Evolutionary conservation across 2,888 invertebrate genomes (phyloP).

Genomic region (Drosophila meridiana): DNA sequence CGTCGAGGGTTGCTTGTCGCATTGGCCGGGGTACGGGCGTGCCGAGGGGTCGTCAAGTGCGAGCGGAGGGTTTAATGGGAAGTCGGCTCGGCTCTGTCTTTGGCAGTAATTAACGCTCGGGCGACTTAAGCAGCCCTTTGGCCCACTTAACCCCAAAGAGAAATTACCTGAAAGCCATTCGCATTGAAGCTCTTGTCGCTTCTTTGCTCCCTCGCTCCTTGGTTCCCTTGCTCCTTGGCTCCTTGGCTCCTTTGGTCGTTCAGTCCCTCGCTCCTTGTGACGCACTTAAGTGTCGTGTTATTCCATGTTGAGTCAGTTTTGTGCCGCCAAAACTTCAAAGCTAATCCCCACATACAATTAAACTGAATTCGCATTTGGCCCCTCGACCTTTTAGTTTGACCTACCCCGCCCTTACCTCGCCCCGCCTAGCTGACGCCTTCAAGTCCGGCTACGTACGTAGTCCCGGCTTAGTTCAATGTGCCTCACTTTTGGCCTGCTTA

Average conservation of each 20-base stretch:
- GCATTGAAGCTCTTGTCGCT: constrained; percentile 25
- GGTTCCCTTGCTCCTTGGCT: not conserved
- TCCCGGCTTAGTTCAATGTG: constrained; percentile 30
- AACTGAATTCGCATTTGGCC: constrained; percentile 25
- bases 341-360: constrained; percentile 59
- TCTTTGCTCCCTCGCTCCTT: not conserved
- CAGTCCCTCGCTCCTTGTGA: not conserved
- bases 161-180: constrained; percentile 67
- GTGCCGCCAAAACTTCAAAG: constrained; percentile 44
- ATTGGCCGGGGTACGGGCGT: not conserved
- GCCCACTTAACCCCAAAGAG: constrained; percentile 37
- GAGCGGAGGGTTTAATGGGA: not conserved
- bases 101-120: constrained; percentile 63
- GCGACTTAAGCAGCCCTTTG: constrained; percentile 45
- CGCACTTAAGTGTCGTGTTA: constrained; percentile 53
- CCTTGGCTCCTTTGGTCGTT: not conserved
- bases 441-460: not conserved
- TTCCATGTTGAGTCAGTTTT: constrained; percentile 28
- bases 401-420: not conserved
- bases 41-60: not conserved
- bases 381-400: constrained; percentile 6
- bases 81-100: constrained; percentile 12
- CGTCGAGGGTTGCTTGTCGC: constrained; percentile 11
- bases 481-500: constrained; percentile 31
- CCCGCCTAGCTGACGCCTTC: not conserved